Evolutionary conservation across 2,113 vertebrate genomes (phyloP).

Genomic region (Vireo altiloquus): DNA sequence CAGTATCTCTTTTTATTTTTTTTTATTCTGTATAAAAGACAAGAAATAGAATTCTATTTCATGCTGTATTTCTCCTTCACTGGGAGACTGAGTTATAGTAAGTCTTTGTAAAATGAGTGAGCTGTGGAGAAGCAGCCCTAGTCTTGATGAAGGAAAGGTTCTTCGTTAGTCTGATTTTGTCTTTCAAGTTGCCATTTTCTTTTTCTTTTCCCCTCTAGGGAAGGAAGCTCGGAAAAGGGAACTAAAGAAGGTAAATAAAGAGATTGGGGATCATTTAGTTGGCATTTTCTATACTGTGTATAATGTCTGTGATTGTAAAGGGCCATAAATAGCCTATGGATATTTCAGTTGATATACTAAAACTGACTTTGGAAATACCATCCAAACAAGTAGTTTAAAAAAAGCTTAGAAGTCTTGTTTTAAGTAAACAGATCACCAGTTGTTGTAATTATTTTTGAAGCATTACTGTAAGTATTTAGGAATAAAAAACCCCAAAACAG

Average conservation of each 20-base stretch:
- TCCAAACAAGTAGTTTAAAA: neutral
- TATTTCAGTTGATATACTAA: neutral
- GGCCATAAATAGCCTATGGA: neutral
- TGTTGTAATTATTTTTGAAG: neutral
- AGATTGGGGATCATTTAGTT: neutral
- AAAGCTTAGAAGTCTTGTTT: neutral
- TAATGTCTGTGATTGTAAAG: neutral
- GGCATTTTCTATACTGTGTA: neutral
- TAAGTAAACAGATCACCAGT: neutral
- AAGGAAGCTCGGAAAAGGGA: slow-evolving; percentile 98
- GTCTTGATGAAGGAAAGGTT: neutral
- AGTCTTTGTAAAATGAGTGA: neutral
- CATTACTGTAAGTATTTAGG: neutral
- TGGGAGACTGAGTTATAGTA: neutral
- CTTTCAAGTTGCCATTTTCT: neutral
- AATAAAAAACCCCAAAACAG: neutral
- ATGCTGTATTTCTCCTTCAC: neutral
- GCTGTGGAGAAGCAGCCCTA: neutral
- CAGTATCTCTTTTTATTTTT: neutral
- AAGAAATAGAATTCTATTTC: neutral
- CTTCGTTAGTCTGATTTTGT: neutral
- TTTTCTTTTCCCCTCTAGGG: slow-evolving; percentile 71
- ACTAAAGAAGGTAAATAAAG: slow-evolving; percentile 88
- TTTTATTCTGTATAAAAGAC: neutral
- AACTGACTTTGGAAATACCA: neutral